Evolutionary conservation across 2,797 vertebrate species (phyloP).

Genomic region (Otolemur crassicaudatus): DNA sequence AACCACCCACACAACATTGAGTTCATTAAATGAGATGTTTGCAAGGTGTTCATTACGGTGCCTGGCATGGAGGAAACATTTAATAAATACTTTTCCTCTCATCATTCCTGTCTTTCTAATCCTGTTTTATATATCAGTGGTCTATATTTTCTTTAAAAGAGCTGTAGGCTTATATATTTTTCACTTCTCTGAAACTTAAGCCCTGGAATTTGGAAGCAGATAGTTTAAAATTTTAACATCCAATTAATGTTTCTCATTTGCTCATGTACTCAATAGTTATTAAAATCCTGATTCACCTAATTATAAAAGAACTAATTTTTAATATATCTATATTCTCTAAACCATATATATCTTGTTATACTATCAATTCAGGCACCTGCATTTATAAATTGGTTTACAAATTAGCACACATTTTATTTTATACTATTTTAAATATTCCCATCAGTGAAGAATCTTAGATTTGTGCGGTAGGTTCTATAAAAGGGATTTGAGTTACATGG

Average conservation of each 20-base stretch:
- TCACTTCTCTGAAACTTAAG: constrained; percentile 22
- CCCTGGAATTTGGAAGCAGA: background rate
- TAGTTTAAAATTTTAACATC: constrained; percentile 22
- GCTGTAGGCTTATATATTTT: background rate
- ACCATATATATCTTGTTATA: background rate
- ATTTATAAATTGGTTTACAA: constrained; percentile 39
- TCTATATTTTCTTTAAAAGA: background rate
- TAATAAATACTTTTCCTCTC: background rate
- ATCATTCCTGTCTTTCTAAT: background rate
- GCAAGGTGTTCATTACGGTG: no score
- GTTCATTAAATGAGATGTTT: background rate
- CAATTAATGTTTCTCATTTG: background rate
- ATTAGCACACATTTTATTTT: constrained; percentile 59
- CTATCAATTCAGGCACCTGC: constrained; percentile 19
- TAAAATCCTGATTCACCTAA: constrained; percentile 23
- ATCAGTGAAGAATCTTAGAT: background rate
- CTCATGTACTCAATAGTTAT: background rate
- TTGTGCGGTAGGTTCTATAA: background rate
- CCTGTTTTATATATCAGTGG: background rate
- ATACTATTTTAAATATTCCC: constrained; percentile 39
- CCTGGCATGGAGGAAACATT: background rate
- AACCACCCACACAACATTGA: background rate
- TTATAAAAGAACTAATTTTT: constrained; percentile 42
- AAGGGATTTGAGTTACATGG: constrained; percentile 39
- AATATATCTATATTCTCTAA: background rate